These are phyloP conservation scores for Philaethria dido DNA, from an alignment of 2,888 invertebrate genomes.

Conservation along the genomic window DNA sequence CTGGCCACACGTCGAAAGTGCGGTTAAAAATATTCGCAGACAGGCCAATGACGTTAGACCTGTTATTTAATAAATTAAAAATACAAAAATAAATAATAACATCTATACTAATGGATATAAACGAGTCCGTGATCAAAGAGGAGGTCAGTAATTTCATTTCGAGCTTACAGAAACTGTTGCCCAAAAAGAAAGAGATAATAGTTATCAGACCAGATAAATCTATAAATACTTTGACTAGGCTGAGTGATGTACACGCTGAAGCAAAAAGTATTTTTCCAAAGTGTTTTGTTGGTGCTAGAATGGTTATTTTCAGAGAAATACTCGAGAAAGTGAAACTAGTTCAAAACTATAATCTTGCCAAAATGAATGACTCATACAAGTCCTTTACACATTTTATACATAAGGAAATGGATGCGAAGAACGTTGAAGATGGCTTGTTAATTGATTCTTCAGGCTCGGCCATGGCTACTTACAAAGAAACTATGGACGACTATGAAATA, in stretches of 20 bases:
- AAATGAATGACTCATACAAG: slow-evolving; percentile 65
- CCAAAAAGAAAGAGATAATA: slow-evolving; percentile 69
- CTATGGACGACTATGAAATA: slow-evolving; percentile 62
- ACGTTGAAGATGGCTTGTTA: slow-evolving; percentile 61
- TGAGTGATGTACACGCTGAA: slow-evolving; percentile 70
- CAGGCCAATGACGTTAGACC: slow-evolving; percentile 74
- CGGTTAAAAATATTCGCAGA: slow-evolving; percentile 69
- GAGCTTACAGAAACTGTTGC: slow-evolving; percentile 68
- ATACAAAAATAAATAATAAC: slow-evolving; percentile 48
- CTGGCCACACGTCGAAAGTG: slow-evolving; percentile 64
- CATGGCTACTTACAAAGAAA: slow-evolving; percentile 69
- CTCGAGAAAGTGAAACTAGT: slow-evolving; percentile 70
- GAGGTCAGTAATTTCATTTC: slow-evolving; percentile 70
- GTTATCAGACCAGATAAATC: slow-evolving; percentile 56
- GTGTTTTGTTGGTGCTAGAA: slow-evolving; percentile 73
- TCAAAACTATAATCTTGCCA: slow-evolving; percentile 74
- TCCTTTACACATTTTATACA: slow-evolving; percentile 66
- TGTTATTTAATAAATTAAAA: slow-evolving; percentile 61
- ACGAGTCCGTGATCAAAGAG: slow-evolving; percentile 69
- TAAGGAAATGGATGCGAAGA: slow-evolving; percentile 69
- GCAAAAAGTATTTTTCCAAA: slow-evolving; percentile 74
- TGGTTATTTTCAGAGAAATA: slow-evolving; percentile 66
- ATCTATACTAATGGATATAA: slow-evolving; percentile 68
- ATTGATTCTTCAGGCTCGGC: slow-evolving; percentile 71
- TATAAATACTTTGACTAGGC: slow-evolving; percentile 53